Conservation (phyloP, 1,140 invertebrate genomes). For the Augochlora pura region DNA sequence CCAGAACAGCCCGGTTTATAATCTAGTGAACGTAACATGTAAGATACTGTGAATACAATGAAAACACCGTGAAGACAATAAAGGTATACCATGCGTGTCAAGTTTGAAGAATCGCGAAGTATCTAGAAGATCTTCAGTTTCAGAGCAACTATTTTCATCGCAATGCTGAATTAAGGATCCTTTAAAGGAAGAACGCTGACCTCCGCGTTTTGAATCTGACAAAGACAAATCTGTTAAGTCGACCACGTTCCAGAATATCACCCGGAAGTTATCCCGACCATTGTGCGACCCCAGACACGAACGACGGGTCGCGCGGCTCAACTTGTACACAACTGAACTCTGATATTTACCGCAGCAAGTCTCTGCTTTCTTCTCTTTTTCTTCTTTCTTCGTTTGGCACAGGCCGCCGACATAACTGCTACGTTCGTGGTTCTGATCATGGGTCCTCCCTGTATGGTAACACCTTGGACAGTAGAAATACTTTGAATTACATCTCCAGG, state of each 20-base stretch:
- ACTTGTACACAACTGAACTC: background rate
- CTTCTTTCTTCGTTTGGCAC: slow-evolving; percentile 75
- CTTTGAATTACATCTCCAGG: slow-evolving; percentile 33
- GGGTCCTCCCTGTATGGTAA: slow-evolving; percentile 75
- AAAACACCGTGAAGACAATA: too few relatives aligned
- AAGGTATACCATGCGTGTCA: too few relatives aligned
- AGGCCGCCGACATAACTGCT: slow-evolving; percentile 58
- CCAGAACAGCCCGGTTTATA: too few relatives aligned
- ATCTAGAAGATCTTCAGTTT: too few relatives aligned
- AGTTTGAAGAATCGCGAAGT: too few relatives aligned
- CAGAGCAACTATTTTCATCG: too few relatives aligned
- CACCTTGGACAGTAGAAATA: slow-evolving; percentile 70
- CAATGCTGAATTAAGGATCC: background rate
- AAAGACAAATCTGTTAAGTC: background rate
- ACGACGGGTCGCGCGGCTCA: accelerated
- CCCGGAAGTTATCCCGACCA: background rate
- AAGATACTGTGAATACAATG: too few relatives aligned
- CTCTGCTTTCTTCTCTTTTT: slow-evolving; percentile 75
- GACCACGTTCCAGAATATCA: background rate
- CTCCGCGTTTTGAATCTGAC: background rate
- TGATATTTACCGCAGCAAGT: slow-evolving; percentile 65
- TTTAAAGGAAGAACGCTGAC: background rate
- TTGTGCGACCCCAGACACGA: background rate
- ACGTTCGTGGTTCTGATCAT: slow-evolving; percentile 74
- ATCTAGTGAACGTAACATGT: too few relatives aligned